Evolutionary conservation across 2,888 invertebrate species (phyloP), one percentile per base, ranked within the genome.

Genomic region (Thereva unica): DNA sequence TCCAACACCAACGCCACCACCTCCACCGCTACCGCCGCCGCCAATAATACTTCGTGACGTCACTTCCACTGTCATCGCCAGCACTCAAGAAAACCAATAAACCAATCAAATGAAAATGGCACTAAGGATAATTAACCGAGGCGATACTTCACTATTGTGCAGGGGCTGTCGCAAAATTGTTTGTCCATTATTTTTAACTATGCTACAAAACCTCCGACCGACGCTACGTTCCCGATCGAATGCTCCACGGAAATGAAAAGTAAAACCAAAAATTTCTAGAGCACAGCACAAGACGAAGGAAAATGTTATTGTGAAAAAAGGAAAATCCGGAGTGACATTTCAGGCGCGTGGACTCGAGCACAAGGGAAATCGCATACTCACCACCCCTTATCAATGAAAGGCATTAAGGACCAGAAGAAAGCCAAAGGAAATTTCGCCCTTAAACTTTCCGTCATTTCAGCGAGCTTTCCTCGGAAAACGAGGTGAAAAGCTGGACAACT

Each of bases 61-160:
- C 67, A 75, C 76, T 66, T 75, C 75, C 57, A 75, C 71, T 67
- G 76, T 71, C 75, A 76, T 75, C 23, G 23, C 23, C 23, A 23
- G 2, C 23, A 23, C 23, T 23, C 23, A 23, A 23, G 23, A 23
- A 23, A 23, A 23, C 23, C 23, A 23, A 23, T 23, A 23, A 23
- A 23, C 23, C 23, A 23, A 23, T 23, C 1, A 23, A 23, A 23
- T 23, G 23, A 23, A 23, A 23, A 23, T 23, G 23, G 2, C 23
- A 23, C 23, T 23, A 23, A 23, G 23, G 23, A 23, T 23, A 23
- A 23, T 23, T 23, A 23, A 23, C 23, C 23, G 23, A 23, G 23
- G 23, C 23, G 23, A 23, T 23, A 23, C 23, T 23, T 23, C 23
- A 23, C 23, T 23, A 23, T 23, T 23, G 23, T 23, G 23, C 23